Evolutionary conservation across 2,888 invertebrate species (phyloP).

Genomic region (Coecobrya sp.): DNA sequence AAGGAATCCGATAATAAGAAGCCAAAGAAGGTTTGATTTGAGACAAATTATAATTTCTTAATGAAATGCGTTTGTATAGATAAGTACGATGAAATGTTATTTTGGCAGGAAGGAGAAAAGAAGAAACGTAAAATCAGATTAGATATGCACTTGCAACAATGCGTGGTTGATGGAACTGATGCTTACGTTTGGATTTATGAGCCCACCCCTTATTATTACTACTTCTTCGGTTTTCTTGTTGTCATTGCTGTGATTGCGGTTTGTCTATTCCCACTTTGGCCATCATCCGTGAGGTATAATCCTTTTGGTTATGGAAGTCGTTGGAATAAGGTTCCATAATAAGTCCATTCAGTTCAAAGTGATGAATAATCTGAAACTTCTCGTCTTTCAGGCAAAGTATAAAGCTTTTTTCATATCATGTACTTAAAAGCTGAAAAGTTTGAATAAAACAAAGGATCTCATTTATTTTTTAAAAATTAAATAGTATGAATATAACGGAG

Average conservation of each 20-base stretch:
- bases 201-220: conserved; percentile 97
- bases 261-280: conserved; percentile 99
- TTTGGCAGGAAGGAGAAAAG: conserved; percentile 89
- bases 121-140: conserved; percentile 97
- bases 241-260: conserved; percentile 98
- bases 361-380: conserved; percentile 95
- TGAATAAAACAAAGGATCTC: neutral
- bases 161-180: conserved; percentile 97
- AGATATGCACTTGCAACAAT: conserved; percentile 99
- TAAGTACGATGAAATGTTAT: conserved; percentile 79
- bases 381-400: conserved; percentile 95
- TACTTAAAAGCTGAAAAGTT: neutral
- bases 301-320: conserved; percentile 96
- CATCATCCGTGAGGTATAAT: conserved; percentile 95
- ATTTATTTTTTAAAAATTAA: neutral
- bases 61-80: neutral
- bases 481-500: conserved; percentile 94
- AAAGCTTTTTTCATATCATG: neutral
- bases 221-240: conserved; percentile 96
- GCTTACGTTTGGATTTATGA: conserved; percentile 99
- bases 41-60: neutral
- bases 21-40: conserved; percentile 79
- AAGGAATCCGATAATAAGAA: conserved; percentile 81
- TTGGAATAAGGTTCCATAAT: no score
- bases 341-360: no score